phyloP scores from a whole-genome alignment of 2,888 invertebrate genomes.

The Eupithecia subfuscata region DNA sequence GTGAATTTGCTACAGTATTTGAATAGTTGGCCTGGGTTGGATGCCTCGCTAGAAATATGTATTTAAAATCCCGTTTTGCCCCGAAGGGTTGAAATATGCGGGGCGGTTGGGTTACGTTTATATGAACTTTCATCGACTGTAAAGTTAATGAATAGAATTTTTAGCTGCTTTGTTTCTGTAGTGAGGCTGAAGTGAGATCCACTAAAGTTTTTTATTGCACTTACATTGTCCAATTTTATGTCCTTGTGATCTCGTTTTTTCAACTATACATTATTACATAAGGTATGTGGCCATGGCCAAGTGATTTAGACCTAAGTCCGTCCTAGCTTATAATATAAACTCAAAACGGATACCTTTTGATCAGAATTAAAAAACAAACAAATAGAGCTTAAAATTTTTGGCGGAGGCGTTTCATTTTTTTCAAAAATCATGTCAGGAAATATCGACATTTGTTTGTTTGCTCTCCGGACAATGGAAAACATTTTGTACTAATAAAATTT shows the following conservation, averaged over 20 bases:
- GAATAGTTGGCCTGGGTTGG: conserved; percentile 63
- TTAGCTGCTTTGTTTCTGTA: conserved; percentile 34
- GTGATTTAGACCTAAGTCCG: neutral
- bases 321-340: neutral
- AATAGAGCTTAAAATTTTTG: neutral
- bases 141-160: conserved; percentile 58
- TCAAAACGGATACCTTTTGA: neutral
- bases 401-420: neutral
- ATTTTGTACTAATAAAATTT: conserved; percentile 19
- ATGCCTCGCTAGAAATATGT: conserved; percentile 62
- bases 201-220: neutral
- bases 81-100: conserved; percentile 31
- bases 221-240: neutral
- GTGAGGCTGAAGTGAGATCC: neutral
- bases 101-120: conserved; percentile 45
- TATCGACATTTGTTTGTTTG: neutral
- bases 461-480: neutral
- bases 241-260: neutral
- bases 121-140: conserved; percentile 54
- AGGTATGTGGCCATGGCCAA: no score
- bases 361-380: neutral
- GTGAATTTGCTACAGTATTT: conserved; percentile 51
- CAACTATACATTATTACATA: neutral
- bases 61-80: conserved; percentile 45
- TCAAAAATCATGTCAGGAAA: neutral